A percentile compares a stretch with the other conserved stretches of the same genome.
phyloP scores from a whole-genome alignment of 64 coral and sea anemone species.

The Montipora capricornis region DNA sequence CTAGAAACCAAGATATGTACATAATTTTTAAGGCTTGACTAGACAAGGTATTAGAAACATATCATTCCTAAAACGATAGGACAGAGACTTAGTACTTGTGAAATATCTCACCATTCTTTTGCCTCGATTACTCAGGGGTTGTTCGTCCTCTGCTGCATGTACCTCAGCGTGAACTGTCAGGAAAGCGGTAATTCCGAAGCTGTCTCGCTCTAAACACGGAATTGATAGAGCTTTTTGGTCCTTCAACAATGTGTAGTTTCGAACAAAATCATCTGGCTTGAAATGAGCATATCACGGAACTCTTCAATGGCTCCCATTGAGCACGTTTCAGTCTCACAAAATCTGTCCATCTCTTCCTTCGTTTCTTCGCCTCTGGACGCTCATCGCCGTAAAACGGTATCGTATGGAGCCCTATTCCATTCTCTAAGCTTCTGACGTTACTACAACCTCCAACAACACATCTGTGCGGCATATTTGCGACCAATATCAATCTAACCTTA shows the following conservation, averaged over 20 bases:
- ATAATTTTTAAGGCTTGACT: neutral
- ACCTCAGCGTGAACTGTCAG: neutral
- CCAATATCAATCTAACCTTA: no score
- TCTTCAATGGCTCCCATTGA: neutral
- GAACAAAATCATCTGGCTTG: neutral
- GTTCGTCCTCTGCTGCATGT: constrained; percentile 14
- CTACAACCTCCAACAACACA: no score
- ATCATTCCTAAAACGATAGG: neutral
- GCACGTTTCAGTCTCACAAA: constrained; percentile 17
- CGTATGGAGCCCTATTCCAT: no score
- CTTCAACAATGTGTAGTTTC: neutral
- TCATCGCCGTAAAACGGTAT: neutral
- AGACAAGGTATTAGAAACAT: neutral
- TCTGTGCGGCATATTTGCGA: no score
- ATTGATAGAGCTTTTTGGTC: neutral
- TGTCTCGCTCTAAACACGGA: neutral
- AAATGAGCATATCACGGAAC: constrained; percentile 27
- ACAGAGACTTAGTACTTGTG: neutral
- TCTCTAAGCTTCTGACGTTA: no score
- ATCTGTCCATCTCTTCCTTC: constrained; percentile 33
- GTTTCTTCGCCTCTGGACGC: constrained; percentile 42
- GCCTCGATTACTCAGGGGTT: constrained; percentile 8
- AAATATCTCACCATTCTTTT: neutral
- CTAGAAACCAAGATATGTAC: constrained; percentile 2
- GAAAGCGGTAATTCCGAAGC: neutral